phyloP scores from a whole-genome alignment of 1,140 invertebrate genomes.

The Listronotus oregonensis region DNA sequence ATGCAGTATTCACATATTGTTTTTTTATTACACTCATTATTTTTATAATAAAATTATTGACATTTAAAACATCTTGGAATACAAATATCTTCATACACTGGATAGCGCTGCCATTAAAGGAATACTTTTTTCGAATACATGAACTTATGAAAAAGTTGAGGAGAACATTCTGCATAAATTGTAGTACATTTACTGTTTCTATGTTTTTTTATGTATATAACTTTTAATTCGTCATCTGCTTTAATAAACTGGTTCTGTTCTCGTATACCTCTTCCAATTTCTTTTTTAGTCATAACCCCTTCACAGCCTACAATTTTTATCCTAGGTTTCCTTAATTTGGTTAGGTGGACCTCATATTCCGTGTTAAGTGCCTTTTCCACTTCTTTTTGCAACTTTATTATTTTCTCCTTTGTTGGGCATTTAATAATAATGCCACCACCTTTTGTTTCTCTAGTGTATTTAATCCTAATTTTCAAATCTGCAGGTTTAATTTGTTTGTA shows the following conservation, averaged over 20 bases:
- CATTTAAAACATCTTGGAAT: slow-evolving; percentile 28
- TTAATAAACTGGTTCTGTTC: slow-evolving; percentile 10
- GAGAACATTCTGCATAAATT: slow-evolving; percentile 12
- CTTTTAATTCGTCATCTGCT: background rate
- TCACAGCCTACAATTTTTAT: slow-evolving; percentile 6
- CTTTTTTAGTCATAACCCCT: background rate
- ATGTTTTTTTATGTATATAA: slow-evolving; percentile 6
- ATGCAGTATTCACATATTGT: slow-evolving; percentile 7
- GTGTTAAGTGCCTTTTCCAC: too few species aligned
- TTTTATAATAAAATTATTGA: slow-evolving; percentile 21
- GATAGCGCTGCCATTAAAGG: slow-evolving; percentile 4
- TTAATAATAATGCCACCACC: too few species aligned
- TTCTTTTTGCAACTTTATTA: too few species aligned
- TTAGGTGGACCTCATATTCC: slow-evolving; percentile 4
- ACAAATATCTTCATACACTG: slow-evolving; percentile 7
- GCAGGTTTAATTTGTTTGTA: too few species aligned
- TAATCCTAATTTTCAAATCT: too few species aligned
- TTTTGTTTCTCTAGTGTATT: too few species aligned
- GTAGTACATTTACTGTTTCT: background rate
- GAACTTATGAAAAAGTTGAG: slow-evolving; percentile 7
- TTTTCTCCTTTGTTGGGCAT: too few species aligned
- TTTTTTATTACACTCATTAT: slow-evolving; percentile 17
- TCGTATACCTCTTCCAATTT: slow-evolving; percentile 4
- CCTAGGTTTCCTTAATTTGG: slow-evolving; percentile 8
- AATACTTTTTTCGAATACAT: slow-evolving; percentile 8